Evolutionary conservation across 2,888 invertebrate genomes (phyloP), one percentile per base, ranked within the genome.

Genomic region (Uloborus plumipes): DNA sequence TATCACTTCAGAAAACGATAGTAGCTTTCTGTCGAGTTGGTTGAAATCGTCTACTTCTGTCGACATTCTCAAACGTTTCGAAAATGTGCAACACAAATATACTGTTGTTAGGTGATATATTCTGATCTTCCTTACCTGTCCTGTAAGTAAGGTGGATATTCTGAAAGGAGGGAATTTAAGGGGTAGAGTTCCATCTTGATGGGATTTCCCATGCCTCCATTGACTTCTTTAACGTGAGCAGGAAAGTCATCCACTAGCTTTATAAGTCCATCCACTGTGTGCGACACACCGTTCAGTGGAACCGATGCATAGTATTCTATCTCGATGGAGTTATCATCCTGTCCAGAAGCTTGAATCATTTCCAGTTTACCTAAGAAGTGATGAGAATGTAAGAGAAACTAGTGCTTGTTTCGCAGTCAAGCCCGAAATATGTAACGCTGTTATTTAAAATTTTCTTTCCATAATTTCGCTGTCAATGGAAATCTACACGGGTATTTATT

Each of bases 251-350:
- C 64, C 1, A 80, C 51, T 4, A 80, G 58, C 11, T 80, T 65
- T 51, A 84, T 22, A 1, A 84, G 69, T 0, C 80, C 79, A 13
- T 84, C 80, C 1, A 80, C n/a, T 50, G 71, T 79, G 62, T 80
- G 69, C 18, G 80, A 49, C 16, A 84, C 76, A 31, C 80, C 73
- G 4, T 66, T 47, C 6, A 84, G 22, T 0, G 84, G 84, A 0
- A 84, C 84, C 0, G 80, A 71, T 7, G 84, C 84, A 20, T 76
- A 84, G 58, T 84, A 84, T 16, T 80, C 61, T 51, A 84, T 84
- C 53, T 84, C 84, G 76, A 84, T 75, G 0, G 84, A 84, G 39
- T 69, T 76, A 50, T 51, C 69, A 20, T 76, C 80, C n/a, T 72
- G 61, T 0, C 66, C 74, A n/a, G 80, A 65, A 11, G 72, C 39